These are phyloP conservation scores for Sarcophaga peregrina DNA, from an alignment of 1,140 invertebrate species.

Conservation along the genomic window DNA sequence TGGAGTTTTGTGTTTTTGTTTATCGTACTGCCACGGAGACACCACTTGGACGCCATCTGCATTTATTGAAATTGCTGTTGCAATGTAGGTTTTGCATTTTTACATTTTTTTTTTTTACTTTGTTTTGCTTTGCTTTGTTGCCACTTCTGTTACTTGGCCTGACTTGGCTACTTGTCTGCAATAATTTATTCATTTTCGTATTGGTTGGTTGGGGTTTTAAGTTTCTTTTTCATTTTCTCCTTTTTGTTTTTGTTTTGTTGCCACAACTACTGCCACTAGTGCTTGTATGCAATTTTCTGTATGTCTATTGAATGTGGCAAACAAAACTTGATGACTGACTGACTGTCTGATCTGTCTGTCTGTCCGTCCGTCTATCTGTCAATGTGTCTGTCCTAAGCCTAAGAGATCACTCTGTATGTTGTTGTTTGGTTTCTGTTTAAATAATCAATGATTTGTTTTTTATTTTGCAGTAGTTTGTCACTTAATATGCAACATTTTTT, in stretches of 20 bases:
- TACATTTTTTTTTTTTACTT: constrained; percentile 14
- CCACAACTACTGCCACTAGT: not conserved
- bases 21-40: constrained; percentile 23
- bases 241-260: not conserved
- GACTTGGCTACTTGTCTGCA: not conserved
- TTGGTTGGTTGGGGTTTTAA: not conserved
- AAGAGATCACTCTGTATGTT: too few species aligned
- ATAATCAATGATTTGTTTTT: constrained; percentile 25
- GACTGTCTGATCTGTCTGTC: not conserved
- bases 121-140: not conserved
- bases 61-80: constrained; percentile 35
- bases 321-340: not conserved
- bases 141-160: not conserved
- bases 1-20: not conserved
- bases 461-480: constrained; percentile 27
- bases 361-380: not conserved
- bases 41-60: constrained; percentile 38
- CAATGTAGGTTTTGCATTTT: constrained; percentile 32
- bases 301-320: not conserved
- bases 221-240: not conserved
- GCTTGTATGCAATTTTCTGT: constrained; percentile 23
- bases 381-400: too few species aligned
- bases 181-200: constrained; percentile 34
- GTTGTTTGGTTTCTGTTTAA: not conserved
- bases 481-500: constrained; percentile 25